Conservation (phyloP, 1,140 invertebrate species). For the Zaprionus ghesquierei region DNA sequence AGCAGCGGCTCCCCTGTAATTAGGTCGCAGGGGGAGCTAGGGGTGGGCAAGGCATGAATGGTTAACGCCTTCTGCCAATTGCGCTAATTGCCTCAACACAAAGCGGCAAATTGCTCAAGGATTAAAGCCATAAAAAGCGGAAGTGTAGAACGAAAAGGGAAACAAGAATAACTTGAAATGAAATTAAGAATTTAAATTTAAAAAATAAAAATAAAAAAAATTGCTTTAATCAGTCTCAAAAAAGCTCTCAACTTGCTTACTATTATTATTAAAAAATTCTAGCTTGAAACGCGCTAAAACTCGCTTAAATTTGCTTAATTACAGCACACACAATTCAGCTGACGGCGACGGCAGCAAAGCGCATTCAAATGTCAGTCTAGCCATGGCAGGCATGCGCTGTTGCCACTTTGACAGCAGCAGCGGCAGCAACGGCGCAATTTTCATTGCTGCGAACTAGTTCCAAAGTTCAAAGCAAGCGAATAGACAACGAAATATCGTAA, state of each 20-base stretch:
- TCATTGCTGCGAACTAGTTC: constrained; percentile 7
- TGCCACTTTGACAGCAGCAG: neutral
- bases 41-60: constrained; percentile 1
- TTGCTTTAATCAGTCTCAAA: neutral
- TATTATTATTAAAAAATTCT: neutral
- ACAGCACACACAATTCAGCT: neutral
- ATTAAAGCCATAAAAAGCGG: neutral
- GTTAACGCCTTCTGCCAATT: constrained; percentile 25
- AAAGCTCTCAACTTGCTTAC: neutral
- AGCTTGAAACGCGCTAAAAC: neutral
- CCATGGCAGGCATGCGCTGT: neutral
- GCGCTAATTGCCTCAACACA: constrained; percentile 30
- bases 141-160: neutral
- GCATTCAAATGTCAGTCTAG: constrained; percentile 17
- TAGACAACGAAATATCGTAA: neutral
- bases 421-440: neutral
- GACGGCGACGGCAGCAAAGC: neutral
- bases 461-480: constrained; percentile 18
- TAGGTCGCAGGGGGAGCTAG: constrained; percentile 37
- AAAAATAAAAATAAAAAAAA: neutral
- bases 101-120: neutral
- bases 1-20: constrained; percentile 30
- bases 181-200: neutral
- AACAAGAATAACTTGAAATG: neutral
- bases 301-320: neutral